Conservation (phyloP, 1,140 invertebrate genomes). For the Caenorhabditis tropicalis region DNA sequence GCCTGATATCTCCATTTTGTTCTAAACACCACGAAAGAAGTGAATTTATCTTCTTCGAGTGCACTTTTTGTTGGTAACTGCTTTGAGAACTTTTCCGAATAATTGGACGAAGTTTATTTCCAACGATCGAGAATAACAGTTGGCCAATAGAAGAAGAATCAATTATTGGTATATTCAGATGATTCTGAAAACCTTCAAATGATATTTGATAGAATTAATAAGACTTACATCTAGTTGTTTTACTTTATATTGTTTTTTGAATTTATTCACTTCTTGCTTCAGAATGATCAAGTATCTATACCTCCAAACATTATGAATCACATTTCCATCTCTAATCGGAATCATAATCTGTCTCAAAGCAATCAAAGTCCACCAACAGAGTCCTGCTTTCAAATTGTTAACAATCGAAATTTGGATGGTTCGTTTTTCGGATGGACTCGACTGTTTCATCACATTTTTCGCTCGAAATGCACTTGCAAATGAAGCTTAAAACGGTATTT, state of each 20-base stretch:
- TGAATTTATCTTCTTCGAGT: slow-evolving; percentile 8
- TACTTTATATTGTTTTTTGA: not conserved
- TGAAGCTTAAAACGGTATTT: not conserved
- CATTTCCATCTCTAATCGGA: not conserved
- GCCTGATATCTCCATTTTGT: not conserved
- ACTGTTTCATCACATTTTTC: not conserved
- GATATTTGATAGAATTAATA: not conserved
- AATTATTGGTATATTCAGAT: no score
- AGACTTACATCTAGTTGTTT: not conserved
- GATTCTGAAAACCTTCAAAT: no score
- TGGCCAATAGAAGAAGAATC: not conserved
- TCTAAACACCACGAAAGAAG: not conserved
- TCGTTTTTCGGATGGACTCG: not conserved
- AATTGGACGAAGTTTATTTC: not conserved
- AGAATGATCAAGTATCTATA: not conserved
- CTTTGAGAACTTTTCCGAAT: not conserved
- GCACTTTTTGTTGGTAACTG: not conserved
- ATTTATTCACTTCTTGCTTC: not conserved
- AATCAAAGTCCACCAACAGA: not conserved
- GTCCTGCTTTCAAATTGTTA: not conserved
- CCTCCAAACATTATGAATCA: not conserved
- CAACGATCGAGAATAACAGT: not conserved
- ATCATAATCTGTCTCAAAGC: not conserved
- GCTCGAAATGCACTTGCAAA: not conserved
- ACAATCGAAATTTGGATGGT: not conserved